Evolutionary conservation across 2,113 vertebrate genomes (phyloP).

Genomic region (Dicentrarchus labrax): DNA sequence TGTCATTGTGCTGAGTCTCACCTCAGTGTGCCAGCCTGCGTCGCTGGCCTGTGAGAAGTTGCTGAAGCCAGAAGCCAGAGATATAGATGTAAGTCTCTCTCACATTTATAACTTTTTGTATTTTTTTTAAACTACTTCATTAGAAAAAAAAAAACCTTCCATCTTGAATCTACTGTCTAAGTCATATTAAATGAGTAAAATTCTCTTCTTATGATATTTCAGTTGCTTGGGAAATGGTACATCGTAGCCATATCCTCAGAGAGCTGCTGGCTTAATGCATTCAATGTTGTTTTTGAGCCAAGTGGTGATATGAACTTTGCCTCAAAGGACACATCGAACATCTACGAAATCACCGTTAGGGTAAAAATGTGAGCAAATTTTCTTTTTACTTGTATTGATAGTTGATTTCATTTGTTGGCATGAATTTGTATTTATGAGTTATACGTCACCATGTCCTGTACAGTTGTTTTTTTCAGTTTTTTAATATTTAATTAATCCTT

Average conservation of each 20-base stretch:
- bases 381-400: background rate
- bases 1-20: conserved; percentile 46
- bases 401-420: background rate
- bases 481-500: conserved; percentile 1
- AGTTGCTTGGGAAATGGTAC: conserved; percentile 46
- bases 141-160: background rate
- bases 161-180: background rate
- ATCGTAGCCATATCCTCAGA: background rate
- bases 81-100: conserved; percentile 42
- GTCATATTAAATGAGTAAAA: background rate
- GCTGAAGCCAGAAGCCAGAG: conserved; percentile 14
- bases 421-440: background rate
- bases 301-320: fast-evolving
- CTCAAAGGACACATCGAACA: background rate
- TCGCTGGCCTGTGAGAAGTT: conserved; percentile 50
- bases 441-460: background rate
- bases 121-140: background rate
- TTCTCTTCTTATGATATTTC: background rate
- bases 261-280: fast-evolving
- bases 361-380: conserved; percentile 28
- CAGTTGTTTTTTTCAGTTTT: background rate
- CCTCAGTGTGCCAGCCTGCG: conserved; percentile 41
- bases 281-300: background rate
- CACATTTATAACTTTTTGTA: background rate
- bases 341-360: background rate